Evolutionary conservation across 2,113 vertebrate genomes (phyloP), one percentile per base, ranked within the genome.

Genomic region (Nibea coibor): DNA sequence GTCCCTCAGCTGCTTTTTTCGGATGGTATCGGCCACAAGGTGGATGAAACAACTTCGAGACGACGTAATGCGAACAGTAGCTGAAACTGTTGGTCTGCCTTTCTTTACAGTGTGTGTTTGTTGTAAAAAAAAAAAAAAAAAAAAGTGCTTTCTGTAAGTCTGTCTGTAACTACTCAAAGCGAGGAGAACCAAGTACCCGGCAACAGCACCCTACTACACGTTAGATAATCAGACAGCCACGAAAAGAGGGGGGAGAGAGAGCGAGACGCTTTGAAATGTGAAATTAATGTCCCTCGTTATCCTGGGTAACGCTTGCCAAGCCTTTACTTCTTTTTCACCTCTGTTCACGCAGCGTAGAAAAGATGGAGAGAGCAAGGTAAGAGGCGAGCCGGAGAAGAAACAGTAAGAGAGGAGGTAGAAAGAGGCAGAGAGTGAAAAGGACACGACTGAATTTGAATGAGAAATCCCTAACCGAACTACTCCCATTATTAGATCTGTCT

Each of bases 281-380:
- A 89, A 89, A 91, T 91, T 47, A 89, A 86, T 87, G 87, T 85
- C 78, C 77, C 83, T 88, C 65, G 54, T 92, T 92, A 91, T 92
- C 88, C 87, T 22, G 75, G 71, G 74, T 83, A 86, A 88, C 42
- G 20, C 78, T 88, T 83, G 69, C 83, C 82, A 78, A 87, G 81
- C 74, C 42, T 82, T 77, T 76, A 75, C 76, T 82, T 76, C 75
- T 75, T 76, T 79, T 81, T 75, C 74, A 87, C 75, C 86, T 83
- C 79, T 88, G 76, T 80, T 91, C 83, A 76, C 80, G 77, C 72
- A 54, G 74, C 39, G 31, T 71, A 50, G 58, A 79, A 24, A 59
- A 89, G 82, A 89, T 74, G 85, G 70, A 85, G 43, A 61, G 77
- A 82, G 43, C 4, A 54, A 81, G 71, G 61, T 31, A 28, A 28